Conservation (phyloP, 2,113 vertebrate genomes). For the Bubo scandiacus region DNA sequence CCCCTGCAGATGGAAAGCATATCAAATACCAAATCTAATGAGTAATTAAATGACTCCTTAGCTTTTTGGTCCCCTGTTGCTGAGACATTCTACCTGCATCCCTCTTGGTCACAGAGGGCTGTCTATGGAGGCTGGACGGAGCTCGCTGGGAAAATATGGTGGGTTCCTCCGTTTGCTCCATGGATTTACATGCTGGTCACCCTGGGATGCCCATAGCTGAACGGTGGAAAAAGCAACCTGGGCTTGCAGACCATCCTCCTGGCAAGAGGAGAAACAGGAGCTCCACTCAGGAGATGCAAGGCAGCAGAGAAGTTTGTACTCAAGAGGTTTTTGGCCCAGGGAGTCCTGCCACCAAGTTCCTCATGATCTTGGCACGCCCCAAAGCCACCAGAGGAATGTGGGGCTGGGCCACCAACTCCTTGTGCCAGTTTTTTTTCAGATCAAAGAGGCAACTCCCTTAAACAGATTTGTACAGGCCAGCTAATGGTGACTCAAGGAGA, state of each 20-base stretch:
- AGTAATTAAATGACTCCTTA: not conserved
- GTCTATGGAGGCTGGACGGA: not conserved
- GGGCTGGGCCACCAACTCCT: not conserved
- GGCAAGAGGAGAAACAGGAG: not conserved
- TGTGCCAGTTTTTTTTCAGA: not conserved
- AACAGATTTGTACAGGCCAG: not conserved
- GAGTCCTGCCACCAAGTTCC: not conserved
- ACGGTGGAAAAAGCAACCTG: not conserved
- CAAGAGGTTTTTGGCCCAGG: not conserved
- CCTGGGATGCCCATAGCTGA: not conserved
- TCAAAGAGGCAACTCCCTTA: not conserved
- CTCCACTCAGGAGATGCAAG: not conserved
- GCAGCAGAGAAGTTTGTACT: not conserved
- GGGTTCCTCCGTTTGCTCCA: not conserved
- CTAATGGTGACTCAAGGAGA: not conserved
- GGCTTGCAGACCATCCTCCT: not conserved
- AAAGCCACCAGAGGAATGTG: not conserved
- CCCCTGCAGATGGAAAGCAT: accelerated
- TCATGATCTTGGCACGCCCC: not conserved
- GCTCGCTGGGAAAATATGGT: accelerated
- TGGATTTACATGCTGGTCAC: not conserved
- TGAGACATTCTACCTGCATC: too few relatives aligned
- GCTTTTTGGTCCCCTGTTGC: not conserved
- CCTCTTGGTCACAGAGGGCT: not conserved
- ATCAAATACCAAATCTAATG: accelerated